Evolutionary conservation across 1,140 invertebrate genomes (phyloP), one percentile per base, ranked within the genome.

Genomic region (Drosophila quadrilineata): DNA sequence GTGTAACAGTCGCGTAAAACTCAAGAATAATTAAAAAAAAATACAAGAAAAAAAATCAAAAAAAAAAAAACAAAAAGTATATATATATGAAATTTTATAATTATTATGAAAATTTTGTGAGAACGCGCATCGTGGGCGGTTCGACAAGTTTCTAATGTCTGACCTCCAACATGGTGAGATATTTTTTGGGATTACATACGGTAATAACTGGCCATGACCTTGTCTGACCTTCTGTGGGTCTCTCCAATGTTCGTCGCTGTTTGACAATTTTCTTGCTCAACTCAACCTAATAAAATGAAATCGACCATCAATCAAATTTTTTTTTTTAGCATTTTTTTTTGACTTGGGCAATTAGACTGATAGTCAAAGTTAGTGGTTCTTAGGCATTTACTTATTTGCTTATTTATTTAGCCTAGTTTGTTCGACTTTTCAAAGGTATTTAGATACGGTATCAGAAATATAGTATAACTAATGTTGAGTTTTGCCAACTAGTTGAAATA

Each of bases 341-440:
- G 73, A 48, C 60, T 38, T 28, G 28, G 35, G 64, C 73, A 76
- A 76, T 76, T 77, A 73, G 60, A 50, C 40, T 35, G 46, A 56
- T 75, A 82, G 75, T 82, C 75, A 57, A 54, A 57, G 76, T 28
- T 49, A 80, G 57, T 68, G 67, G 74, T 48, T 62, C 40, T 58
- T 49, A 57, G 70, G 71, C 38, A 56, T 31, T 43, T 49, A 38
- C 53, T 45, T 75, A 52, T 36, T 43, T 52, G 31, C 56, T 35
- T 82, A 71, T 82, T 79, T 82, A 71, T 66, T 59, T 56, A 75
- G 58, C 66, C 48, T n/a, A n/a, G n/a, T n/a, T n/a, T n/a, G 28
- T 0, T 4, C 14, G 12, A 6, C 8, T 24, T 40, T 59, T 40
- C 6, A 26, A 6, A 38, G 5, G 8, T 3, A 31, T 29, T 31